Conservation (phyloP, 2,113 vertebrate species). For the Bettongia penicillata region DNA sequence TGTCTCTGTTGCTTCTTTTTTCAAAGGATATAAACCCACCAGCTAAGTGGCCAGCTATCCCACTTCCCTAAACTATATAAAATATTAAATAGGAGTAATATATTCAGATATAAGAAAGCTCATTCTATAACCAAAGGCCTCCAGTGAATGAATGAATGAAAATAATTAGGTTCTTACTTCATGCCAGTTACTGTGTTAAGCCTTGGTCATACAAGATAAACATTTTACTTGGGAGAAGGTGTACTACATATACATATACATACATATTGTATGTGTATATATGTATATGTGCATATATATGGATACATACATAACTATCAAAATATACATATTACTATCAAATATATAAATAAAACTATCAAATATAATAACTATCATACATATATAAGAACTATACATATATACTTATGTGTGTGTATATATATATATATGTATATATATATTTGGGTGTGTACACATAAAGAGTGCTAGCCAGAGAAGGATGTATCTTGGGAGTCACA, state of each 20-base stretch:
- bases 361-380: no score
- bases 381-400: no score
- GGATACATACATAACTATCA: background rate
- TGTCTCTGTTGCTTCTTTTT: background rate
- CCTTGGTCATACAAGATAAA: background rate
- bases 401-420: no score
- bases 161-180: background rate
- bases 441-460: background rate
- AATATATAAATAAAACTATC: no score
- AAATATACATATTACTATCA: no score
- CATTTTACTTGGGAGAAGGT: no score
- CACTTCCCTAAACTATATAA: background rate
- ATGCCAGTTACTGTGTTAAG: background rate
- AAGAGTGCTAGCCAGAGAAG: background rate
- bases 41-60: background rate
- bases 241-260: no score
- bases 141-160: background rate
- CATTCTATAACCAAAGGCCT: background rate
- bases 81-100: background rate
- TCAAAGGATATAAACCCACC: background rate
- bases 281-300: no score
- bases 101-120: background rate
- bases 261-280: no score
- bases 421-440: background rate
- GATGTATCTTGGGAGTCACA: background rate